Percentiles rank a stretch among this genome's conserved stretches.
Conservation (phyloP, 2,113 vertebrate genomes). For the Ranitomeya variabilis region DNA sequence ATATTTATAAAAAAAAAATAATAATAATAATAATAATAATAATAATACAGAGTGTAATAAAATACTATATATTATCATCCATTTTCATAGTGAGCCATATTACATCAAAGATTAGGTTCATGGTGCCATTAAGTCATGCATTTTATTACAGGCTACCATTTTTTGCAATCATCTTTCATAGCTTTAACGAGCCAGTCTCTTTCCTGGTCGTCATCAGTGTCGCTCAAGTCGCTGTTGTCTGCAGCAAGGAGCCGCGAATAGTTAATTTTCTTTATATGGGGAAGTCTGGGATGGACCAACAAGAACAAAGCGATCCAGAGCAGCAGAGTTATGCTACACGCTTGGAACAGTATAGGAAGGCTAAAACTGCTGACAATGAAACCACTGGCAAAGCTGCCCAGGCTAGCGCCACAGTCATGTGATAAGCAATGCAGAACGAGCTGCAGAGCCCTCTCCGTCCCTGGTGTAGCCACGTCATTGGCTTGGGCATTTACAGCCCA, state of each 20-base stretch:
- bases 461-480: slow-evolving; percentile 74
- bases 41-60: not conserved
- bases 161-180: slow-evolving; percentile 73
- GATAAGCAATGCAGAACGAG: slow-evolving; percentile 71
- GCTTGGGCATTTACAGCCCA: slow-evolving; percentile 74
- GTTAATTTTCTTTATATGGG: slow-evolving; percentile 80
- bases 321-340: slow-evolving; percentile 63
- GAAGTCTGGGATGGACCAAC: slow-evolving; percentile 74
- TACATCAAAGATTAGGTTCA: not conserved
- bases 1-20: not conserved
- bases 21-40: too few relatives aligned
- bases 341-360: slow-evolving; percentile 72
- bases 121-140: not conserved
- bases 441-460: slow-evolving; percentile 74
- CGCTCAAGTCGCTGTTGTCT: slow-evolving; percentile 79
- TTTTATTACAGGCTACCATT: slow-evolving; percentile 40
- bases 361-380: slow-evolving; percentile 71
- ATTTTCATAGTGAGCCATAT: not conserved
- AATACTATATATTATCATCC: slow-evolving; percentile 45
- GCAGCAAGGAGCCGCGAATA: slow-evolving; percentile 83
- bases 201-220: slow-evolving; percentile 81
- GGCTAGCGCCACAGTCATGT: slow-evolving; percentile 69
- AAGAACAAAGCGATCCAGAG: slow-evolving; percentile 77
- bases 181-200: slow-evolving; percentile 88
- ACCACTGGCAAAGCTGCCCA: slow-evolving; percentile 81